phyloP scores from a whole-genome alignment of 2,888 invertebrate species.

The Linyphia triangularis region DNA sequence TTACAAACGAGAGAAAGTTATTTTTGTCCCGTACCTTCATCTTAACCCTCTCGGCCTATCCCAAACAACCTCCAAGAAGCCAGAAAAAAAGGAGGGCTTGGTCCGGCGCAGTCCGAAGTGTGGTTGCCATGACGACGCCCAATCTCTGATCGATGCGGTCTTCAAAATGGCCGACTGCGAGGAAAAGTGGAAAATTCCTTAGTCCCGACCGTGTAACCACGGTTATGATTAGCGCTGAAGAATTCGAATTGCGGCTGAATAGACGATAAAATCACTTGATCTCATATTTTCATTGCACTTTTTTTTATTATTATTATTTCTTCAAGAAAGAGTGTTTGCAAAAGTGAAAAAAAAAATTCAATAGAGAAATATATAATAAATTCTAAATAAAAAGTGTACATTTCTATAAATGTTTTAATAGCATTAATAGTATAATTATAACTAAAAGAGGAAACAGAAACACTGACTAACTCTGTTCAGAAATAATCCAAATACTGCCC shows the following conservation, averaged over 20 bases:
- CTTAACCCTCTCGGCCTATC: not conserved
- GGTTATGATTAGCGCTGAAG: slow-evolving; percentile 13
- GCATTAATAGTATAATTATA: too few relatives aligned
- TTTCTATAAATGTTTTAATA: too few relatives aligned
- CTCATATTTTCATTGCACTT: not conserved
- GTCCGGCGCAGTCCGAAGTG: slow-evolving; percentile 54
- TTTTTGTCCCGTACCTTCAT: slow-evolving; percentile 12
- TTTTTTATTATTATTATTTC: not conserved
- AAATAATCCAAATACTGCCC: too few relatives aligned
- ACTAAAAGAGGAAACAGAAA: too few relatives aligned
- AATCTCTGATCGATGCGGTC: slow-evolving; percentile 62
- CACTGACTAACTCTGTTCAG: too few relatives aligned
- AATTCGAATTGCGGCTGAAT: slow-evolving; percentile 7
- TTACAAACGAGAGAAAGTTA: slow-evolving; percentile 4
- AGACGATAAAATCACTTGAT: slow-evolving; percentile 5
- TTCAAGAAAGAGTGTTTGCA: too few relatives aligned
- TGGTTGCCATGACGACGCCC: slow-evolving; percentile 40
- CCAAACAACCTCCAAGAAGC: slow-evolving; percentile 5
- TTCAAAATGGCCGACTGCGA: slow-evolving; percentile 47
- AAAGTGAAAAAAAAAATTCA: too few relatives aligned
- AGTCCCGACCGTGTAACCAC: slow-evolving; percentile 32
- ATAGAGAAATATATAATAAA: too few relatives aligned
- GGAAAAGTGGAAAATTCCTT: slow-evolving; percentile 32
- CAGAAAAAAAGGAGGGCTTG: slow-evolving; percentile 14
- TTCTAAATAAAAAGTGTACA: too few relatives aligned